These are phyloP conservation scores for Holothuria leucospilota DNA, from an alignment of 53 echinoderm and acorn worm species.

Conservation along the genomic window DNA sequence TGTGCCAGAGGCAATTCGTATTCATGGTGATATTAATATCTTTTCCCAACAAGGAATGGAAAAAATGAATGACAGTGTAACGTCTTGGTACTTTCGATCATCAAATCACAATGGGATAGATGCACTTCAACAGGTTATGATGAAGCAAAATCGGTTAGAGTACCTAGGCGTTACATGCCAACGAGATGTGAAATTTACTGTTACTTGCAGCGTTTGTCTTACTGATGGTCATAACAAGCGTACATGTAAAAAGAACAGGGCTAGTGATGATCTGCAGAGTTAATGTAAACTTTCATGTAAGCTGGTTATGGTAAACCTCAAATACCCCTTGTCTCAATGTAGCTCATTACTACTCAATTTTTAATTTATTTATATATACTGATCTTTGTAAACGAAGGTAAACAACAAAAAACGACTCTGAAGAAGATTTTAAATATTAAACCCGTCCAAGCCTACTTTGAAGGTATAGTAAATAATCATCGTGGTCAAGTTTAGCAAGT, in stretches of 20 bases:
- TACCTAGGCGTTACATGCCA: conserved; percentile 26
- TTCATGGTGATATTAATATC: conserved; percentile 44
- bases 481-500: too few species aligned
- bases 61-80: conserved; percentile 65
- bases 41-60: conserved; percentile 74
- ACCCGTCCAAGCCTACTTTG: too few species aligned
- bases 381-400: too few species aligned
- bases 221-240: conserved; percentile 53
- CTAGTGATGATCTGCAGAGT: too few species aligned
- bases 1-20: conserved; percentile 40
- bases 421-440: too few species aligned
- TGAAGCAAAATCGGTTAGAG: conserved; percentile 52
- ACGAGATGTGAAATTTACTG: conserved; percentile 10
- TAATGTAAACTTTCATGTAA: too few species aligned
- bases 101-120: conserved; percentile 54
- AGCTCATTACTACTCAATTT: too few species aligned
- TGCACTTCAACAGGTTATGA: conserved; percentile 57
- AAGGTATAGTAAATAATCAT: too few species aligned
- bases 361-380: too few species aligned
- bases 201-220: conserved; percentile 45
- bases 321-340: too few species aligned
- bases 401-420: too few species aligned
- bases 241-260: conserved; percentile 38
- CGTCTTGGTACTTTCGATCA: conserved; percentile 45
- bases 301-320: too few species aligned